These are phyloP conservation scores for Pseudois nayaur DNA, from an alignment of 2,113 vertebrate species.

Conservation along the genomic window DNA sequence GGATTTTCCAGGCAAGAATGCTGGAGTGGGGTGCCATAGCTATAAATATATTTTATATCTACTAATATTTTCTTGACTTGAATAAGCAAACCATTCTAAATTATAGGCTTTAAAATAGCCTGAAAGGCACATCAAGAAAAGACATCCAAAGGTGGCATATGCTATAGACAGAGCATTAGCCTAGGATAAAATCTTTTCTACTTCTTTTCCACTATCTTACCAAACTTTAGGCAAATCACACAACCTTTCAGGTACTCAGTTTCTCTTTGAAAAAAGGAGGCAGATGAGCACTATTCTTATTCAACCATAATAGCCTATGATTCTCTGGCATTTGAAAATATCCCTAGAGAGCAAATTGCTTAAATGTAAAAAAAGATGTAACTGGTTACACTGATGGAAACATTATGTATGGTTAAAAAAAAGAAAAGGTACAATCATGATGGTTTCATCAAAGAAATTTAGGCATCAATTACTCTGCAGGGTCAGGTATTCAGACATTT, in stretches of 20 bases:
- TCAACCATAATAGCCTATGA: background rate
- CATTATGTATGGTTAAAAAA: background rate
- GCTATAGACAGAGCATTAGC: background rate
- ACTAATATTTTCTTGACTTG: background rate
- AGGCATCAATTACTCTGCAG: background rate
- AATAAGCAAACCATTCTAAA: background rate
- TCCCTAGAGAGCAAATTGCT: background rate
- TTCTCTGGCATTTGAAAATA: background rate
- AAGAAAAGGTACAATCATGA: background rate
- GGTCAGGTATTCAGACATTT: background rate
- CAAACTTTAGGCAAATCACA: background rate
- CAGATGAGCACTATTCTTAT: background rate
- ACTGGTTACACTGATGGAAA: background rate
- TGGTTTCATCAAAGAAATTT: background rate
- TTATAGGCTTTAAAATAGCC: background rate
- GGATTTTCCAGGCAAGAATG: too few relatives aligned
- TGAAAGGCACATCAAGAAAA: background rate
- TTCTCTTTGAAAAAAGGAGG: background rate
- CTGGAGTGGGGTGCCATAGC: background rate
- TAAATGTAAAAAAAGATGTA: background rate
- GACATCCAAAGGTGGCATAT: too few relatives aligned
- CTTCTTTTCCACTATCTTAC: background rate
- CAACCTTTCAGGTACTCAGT: background rate
- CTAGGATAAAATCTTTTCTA: background rate
- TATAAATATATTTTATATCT: background rate